These are phyloP conservation scores for Bombus fervidus DNA, from an alignment of 1,140 invertebrate species.

Conservation along the genomic window DNA sequence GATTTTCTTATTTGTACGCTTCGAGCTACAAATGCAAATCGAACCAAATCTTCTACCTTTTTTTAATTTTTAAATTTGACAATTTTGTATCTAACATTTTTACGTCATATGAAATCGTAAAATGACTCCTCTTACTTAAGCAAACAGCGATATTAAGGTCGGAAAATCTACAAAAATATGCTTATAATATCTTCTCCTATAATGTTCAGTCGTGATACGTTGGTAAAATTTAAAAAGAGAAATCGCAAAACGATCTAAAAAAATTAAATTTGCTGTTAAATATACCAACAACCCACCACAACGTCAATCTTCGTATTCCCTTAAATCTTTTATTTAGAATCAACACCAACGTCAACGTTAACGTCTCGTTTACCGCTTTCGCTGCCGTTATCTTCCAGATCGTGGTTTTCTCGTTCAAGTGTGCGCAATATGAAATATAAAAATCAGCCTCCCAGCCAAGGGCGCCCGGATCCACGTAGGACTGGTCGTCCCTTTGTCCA, in stretches of 20 bases:
- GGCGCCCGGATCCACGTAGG: conserved; percentile 49
- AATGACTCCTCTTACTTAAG: too few species aligned
- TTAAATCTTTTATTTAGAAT: not conserved
- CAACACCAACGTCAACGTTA: not conserved
- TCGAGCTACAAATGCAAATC: too few species aligned
- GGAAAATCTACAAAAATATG: too few species aligned
- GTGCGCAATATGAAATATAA: conserved; percentile 40
- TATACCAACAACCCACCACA: not conserved
- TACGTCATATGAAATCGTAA: too few species aligned
- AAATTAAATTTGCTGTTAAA: not conserved
- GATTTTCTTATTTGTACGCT: not conserved
- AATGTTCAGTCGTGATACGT: too few species aligned
- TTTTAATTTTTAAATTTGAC: too few species aligned
- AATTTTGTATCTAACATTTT: too few species aligned
- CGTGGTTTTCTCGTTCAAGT: not conserved
- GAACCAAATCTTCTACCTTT: too few species aligned
- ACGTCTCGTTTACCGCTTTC: not conserved
- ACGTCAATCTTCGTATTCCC: too few species aligned
- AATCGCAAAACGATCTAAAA: not conserved
- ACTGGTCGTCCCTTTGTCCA: conserved; percentile 66
- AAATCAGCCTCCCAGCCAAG: conserved; percentile 41
- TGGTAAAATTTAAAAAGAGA: too few species aligned
- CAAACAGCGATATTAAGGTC: too few species aligned
- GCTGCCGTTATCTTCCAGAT: conserved; percentile 7
- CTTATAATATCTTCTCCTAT: too few species aligned